Base-by-base conservation (phyloP, 2,113 vertebrate genomes). In the Tenebrosternarchus preto region DNA sequence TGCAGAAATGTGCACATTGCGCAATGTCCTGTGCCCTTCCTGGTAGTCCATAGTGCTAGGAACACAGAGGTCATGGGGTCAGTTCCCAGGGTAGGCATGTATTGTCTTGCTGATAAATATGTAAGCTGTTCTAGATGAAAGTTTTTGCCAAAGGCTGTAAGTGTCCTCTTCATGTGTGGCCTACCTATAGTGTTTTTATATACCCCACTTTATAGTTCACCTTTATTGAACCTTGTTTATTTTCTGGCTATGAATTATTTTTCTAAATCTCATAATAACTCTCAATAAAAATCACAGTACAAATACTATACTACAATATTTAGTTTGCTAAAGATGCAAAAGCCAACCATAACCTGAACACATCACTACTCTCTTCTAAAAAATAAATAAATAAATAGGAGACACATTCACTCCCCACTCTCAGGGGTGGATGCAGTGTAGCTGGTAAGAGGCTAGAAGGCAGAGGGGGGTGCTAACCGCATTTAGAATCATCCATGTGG, bases 401-500 rank as follows among this genome's bases (percentile, higher is more conserved):
- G 72, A 56, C 8, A 69, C 25, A 68, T 43, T 76, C 20, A 59
- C 43, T 64, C 6, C 31, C 63, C 22, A 24, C 19, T 17, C 25
- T 50, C 4, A 36, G 55, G 53, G 67, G 20, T 43, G 22, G 31
- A 68, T 31, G 25, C 50, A 76, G 73, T 63, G 68, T 76, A 85
- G 46, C 71, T 84, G 82, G 59, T 80, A 86, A 86, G 80, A 76
- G 27, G 19, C 50, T 82, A 69, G 83, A 86, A 78, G 83, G 75
- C 27, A 20, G 20, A n/a, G 73, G 83, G n/a, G 85, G 77, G 83
- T 87, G 88, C 90, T 88, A 90, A 89, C 81, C 84, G 82, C 87
- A 80, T 92, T 91, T 89, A 87, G 83, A 63, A 29, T 53, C 82
- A 71, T 83, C 88, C 81, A 86, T 86, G 82, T 84, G 80, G 86